Evolutionary conservation across 2,113 vertebrate species (phyloP).

Genomic region (Gymnocephalus cernua): DNA sequence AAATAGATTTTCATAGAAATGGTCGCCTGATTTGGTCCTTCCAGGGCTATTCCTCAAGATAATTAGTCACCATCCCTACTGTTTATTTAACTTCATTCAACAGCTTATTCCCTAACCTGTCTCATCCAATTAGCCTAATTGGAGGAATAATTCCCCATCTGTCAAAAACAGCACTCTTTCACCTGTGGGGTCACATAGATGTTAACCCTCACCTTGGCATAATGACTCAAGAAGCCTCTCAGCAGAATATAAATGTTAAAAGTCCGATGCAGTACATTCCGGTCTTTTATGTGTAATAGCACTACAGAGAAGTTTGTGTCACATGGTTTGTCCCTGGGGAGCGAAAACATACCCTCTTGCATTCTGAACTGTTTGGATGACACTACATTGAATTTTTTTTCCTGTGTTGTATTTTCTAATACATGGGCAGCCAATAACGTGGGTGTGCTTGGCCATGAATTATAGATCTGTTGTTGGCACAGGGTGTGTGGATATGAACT

Average conservation of each 20-base stretch:
- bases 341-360: constrained; percentile 62
- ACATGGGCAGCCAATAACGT: constrained; percentile 80
- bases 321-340: constrained; percentile 55
- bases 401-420: constrained; percentile 82
- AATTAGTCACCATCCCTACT: constrained; percentile 48
- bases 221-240: constrained; percentile 49
- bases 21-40: constrained; percentile 45
- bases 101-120: constrained; percentile 68
- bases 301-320: constrained; percentile 68
- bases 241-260: constrained; percentile 73
- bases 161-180: constrained; percentile 69
- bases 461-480: constrained; percentile 87
- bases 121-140: constrained; percentile 81
- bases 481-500: constrained; percentile 84
- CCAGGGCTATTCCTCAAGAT: constrained; percentile 39
- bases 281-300: constrained; percentile 53
- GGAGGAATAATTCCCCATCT: constrained; percentile 76
- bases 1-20: constrained; percentile 51
- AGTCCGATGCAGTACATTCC: constrained; percentile 47
- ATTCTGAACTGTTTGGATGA: constrained; percentile 77
- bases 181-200: constrained; percentile 72
- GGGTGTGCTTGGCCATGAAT: constrained; percentile 85
- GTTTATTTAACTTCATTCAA: constrained; percentile 62
- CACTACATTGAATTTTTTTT: constrained; percentile 75
- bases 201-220: constrained; percentile 65